Base-by-base conservation (phyloP, 2,113 vertebrate genomes). In the Seriola dumerili region DNA sequence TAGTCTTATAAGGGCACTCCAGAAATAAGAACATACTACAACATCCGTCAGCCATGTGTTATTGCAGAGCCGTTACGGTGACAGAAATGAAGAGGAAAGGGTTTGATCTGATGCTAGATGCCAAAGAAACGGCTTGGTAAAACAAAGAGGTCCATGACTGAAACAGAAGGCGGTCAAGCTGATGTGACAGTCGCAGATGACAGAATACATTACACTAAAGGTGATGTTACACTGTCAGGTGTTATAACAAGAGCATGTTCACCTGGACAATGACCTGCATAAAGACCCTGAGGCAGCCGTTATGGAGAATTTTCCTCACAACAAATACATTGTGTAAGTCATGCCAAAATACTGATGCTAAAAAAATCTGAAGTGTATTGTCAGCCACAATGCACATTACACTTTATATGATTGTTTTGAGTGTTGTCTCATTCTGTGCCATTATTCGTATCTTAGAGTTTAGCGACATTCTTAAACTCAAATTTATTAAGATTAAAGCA, bases 41-140 rank as follows among this genome's bases (percentile, higher is more conserved):
- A 70, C 36, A 58, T 40, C 68, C 42, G 52, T 72, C 52, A 58
- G 52, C 4, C 36, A 42, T 42, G 36, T 57, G 69, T 58, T 52
- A 57, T 29, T 1, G 52, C 52, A 40, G 50, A 29, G 29, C 29
- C 25, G 36, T 4, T 36, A 36, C 34, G 6, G 34, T 36, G 34
- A 36, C 69, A 42, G 69, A 58, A 25, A 57, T 42, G 69, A 72
- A 57, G 70, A 42, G 10, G 10, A 3, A 8, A 44, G 10, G 36
- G 36, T 40, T 25, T 29, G 50, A 71, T 71, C 7, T 55, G 54
- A 55, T 58, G 69, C 44, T 57, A 19, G 36, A 5, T 58, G 54
- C 12, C 68, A 25, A 57, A 58, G 40, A 48, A 48, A 67, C 10
- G 16, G 23, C 29, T 52, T 12, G 17, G 16, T 12, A 11, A 42